Base-by-base conservation (phyloP, 2,797 vertebrate species). In the Synaphobranchus kaupii region DNA sequence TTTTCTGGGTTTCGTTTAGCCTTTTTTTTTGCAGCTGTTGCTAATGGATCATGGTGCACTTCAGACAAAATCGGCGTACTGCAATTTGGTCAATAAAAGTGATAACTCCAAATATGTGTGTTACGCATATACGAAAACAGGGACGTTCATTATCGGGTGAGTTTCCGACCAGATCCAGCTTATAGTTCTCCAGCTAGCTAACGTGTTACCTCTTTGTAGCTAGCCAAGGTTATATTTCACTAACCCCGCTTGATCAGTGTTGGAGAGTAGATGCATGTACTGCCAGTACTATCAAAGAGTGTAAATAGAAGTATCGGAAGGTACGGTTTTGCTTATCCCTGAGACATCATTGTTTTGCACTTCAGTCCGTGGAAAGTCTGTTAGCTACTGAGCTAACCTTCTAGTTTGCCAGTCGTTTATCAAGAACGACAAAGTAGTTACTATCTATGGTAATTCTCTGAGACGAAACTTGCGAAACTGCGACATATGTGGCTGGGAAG, bases 91-190 rank as follows among this genome's bases (percentile, higher is more conserved):
- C 58, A 94, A 95, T 73, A 89, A 85, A 88, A 92, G 84, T 9
- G 92, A 92, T 44, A 90, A 90, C 58, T 86, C 78, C 0, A 94
- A 89, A 86, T 94, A 92, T 44, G 12, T 96, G 0, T 94, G 94
- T 88, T 95, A 91, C 50, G 92, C 91, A 0, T 89, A 89, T 1
- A 92, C 85, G 34, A 90, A 63, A 86, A 22, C 88, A 5, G 94
- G 89, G 28, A 34, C 63, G 0, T 90, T 92, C 13, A 87, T 34
- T 28, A 81, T 96, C 1, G 90, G 94, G 95, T 96, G 89, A 94
- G 95, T 90, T 83, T 50, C n/a, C 39, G 8, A 52, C 34, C 25
- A 22, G 1, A 6, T 50, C 47, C n/a, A n/a, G 20, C 83, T 58
- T 12, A 28, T 34, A 56, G 15, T 7, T 58, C 13, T 47, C 44